phyloP scores from a whole-genome alignment of 2,113 vertebrate species.

The Mesitornis unicolor region DNA sequence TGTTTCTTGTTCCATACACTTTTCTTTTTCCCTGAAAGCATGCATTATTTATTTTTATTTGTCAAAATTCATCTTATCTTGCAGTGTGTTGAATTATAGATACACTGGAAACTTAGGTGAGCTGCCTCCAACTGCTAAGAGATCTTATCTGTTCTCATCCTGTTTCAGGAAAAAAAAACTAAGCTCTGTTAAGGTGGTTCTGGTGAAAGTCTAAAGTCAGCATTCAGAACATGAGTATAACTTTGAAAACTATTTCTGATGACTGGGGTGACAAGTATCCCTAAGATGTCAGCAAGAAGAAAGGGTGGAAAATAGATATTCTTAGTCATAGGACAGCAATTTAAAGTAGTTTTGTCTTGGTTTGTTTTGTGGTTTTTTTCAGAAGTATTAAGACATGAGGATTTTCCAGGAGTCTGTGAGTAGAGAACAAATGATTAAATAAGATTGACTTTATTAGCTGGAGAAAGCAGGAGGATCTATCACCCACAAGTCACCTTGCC shows the following conservation, averaged over 20 bases:
- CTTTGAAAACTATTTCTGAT: neutral
- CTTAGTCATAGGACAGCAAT: neutral
- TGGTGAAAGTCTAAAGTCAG: neutral
- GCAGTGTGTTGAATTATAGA: conserved; percentile 8
- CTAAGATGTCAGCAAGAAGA: neutral
- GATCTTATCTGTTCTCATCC: neutral
- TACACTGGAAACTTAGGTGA: neutral
- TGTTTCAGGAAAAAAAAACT: neutral
- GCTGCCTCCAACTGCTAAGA: neutral
- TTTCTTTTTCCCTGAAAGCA: neutral
- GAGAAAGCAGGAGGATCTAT: neutral
- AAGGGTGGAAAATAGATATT: neutral
- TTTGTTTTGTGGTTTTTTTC: neutral
- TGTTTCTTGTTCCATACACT: neutral
- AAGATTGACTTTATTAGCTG: neutral
- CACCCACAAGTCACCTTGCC: neutral
- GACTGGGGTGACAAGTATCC: neutral
- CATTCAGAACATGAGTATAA: neutral
- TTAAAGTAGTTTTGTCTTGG: neutral
- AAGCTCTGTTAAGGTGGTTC: neutral
- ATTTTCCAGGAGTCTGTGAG: neutral
- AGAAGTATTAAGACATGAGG: neutral
- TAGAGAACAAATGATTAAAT: neutral
- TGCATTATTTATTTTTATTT: conserved; percentile 44
- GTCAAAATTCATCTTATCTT: neutral